These are phyloP conservation scores for Lamellibrachia satsuma DNA, from an alignment of 2,888 invertebrate genomes.

Conservation along the genomic window DNA sequence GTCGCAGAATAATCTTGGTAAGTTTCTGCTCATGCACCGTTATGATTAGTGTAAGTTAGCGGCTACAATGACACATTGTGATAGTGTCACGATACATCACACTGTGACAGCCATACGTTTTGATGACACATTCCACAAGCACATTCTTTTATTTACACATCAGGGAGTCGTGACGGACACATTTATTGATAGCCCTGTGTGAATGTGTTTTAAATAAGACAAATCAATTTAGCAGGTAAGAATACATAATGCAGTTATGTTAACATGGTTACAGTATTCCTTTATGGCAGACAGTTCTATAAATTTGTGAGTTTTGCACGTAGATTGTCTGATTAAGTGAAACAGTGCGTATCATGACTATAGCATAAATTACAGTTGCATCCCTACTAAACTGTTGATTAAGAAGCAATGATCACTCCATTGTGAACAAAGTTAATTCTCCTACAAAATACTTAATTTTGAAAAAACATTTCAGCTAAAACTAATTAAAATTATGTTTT, in stretches of 20 bases:
- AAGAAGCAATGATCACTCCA: background rate
- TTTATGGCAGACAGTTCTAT: background rate
- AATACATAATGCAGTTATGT: background rate
- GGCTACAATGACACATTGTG: background rate
- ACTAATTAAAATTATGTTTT: background rate
- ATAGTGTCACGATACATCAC: background rate
- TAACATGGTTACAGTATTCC: background rate
- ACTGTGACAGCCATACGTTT: background rate
- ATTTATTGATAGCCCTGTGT: background rate
- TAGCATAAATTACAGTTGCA: background rate
- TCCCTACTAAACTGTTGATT: background rate
- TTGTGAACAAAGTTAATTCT: background rate
- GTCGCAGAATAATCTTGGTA: background rate
- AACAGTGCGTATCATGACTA: background rate
- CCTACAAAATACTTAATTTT: background rate
- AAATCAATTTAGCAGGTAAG: background rate
- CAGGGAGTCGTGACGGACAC: background rate
- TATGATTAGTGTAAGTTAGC: background rate
- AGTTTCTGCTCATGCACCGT: background rate
- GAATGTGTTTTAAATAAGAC: background rate
- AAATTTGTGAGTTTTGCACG: background rate
- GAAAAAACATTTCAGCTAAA: background rate
- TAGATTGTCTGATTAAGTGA: background rate
- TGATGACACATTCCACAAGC: background rate
- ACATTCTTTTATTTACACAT: background rate